These are phyloP conservation scores for Octodon degus DNA, from an alignment of 2,113 vertebrate genomes.

Conservation along the genomic window DNA sequence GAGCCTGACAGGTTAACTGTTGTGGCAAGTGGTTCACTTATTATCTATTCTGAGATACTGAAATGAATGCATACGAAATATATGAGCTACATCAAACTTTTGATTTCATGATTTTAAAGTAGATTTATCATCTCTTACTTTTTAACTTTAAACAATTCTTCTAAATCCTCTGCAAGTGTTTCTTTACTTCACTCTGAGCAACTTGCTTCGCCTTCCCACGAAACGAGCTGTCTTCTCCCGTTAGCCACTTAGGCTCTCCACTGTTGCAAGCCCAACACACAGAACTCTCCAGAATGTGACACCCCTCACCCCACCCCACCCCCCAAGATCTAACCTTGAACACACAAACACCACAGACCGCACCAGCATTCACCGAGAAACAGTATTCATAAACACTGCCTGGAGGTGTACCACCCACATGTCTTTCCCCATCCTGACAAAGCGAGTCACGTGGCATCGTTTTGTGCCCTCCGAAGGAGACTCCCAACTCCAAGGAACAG, in stretches of 20 bases:
- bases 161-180: neutral
- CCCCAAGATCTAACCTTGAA: neutral
- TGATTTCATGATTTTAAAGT: neutral
- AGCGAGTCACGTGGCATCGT: neutral
- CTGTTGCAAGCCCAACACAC: neutral
- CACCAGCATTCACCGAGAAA: neutral
- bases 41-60: neutral
- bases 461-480: neutral
- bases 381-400: neutral
- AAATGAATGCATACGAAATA: neutral
- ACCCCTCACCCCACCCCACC: neutral
- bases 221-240: neutral
- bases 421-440: neutral
- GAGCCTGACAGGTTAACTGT: neutral
- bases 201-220: neutral
- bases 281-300: neutral
- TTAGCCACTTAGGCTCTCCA: neutral
- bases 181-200: neutral
- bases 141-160: neutral
- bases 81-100: neutral
- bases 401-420: neutral
- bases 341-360: neutral
- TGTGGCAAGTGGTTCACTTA: neutral
- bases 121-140: neutral
- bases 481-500: neutral